These are phyloP conservation scores for Rhinichthys klamathensis DNA, from an alignment of 2,113 vertebrate genomes.

Conservation along the genomic window DNA sequence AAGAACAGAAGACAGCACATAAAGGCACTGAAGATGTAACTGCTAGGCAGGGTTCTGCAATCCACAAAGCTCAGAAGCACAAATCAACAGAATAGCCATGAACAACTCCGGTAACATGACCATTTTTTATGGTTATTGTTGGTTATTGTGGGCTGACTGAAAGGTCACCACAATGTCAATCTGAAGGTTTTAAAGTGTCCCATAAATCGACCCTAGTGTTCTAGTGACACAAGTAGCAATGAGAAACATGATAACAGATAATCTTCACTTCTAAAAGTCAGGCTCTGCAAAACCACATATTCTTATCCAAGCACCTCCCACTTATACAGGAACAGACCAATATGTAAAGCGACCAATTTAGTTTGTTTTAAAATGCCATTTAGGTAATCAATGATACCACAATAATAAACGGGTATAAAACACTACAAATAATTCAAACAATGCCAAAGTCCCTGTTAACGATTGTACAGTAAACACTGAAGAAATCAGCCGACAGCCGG, in stretches of 20 bases:
- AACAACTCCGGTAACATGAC: slow-evolving; percentile 9
- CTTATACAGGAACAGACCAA: neutral
- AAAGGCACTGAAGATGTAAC: slow-evolving; percentile 19
- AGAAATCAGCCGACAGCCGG: neutral
- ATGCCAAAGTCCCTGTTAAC: neutral
- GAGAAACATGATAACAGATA: neutral
- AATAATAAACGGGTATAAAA: neutral
- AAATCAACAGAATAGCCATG: slow-evolving; percentile 25
- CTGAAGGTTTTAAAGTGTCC: neutral
- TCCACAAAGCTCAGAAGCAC: slow-evolving; percentile 31
- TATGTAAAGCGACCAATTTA: neutral
- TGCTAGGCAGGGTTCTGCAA: slow-evolving; percentile 24
- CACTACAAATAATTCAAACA: neutral
- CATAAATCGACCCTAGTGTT: slow-evolving; percentile 8
- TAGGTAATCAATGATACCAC: neutral
- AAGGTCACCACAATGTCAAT: slow-evolving; percentile 33
- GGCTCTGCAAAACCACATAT: neutral
- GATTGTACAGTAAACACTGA: neutral
- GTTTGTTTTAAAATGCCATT: neutral
- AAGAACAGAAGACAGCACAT: slow-evolving; percentile 40
- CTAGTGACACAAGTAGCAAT: neutral
- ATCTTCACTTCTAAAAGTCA: neutral
- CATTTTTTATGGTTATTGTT: neutral
- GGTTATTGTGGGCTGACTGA: slow-evolving; percentile 4
- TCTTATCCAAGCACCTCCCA: neutral